A percentile compares a stretch with the other conserved stretches of the same genome.
These are phyloP conservation scores for Scomber colias DNA, from an alignment of 2,113 vertebrate genomes.

Conservation along the genomic window DNA sequence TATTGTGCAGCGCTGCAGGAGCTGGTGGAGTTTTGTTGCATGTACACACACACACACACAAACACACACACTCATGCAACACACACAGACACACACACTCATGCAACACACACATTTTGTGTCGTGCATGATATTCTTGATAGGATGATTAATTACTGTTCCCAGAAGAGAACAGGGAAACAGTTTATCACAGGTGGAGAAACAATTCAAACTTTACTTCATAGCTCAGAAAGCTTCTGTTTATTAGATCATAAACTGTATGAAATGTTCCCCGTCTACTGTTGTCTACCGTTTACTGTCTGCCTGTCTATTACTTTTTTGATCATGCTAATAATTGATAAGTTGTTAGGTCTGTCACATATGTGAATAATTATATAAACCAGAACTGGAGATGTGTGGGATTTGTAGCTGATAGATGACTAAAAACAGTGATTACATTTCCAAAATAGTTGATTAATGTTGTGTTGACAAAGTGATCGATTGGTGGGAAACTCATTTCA, in stretches of 20 bases:
- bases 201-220: not conserved
- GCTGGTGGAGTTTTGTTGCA: not conserved
- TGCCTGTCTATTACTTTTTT: not conserved
- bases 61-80: not conserved
- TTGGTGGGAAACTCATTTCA: not conserved
- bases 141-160: conserved; percentile 11
- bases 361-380: not conserved
- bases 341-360: not conserved
- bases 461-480: not conserved
- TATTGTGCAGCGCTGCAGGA: not conserved
- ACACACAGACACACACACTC: not conserved
- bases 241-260: no score
- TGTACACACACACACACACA: not conserved
- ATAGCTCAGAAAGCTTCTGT: not conserved
- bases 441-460: not conserved
- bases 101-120: not conserved
- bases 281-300: not conserved
- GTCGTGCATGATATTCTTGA: conserved; percentile 15
- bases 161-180: conserved; percentile 9
- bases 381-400: no score
- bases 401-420: not conserved
- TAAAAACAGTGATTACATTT: not conserved
- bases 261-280: not conserved
- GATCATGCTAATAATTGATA: not conserved
- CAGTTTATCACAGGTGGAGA: conserved; percentile 5